Percentiles rank a stretch among this genome's conserved stretches.
Conservation (phyloP, 2,113 vertebrate species). For the pig (Sus scrofa) region T2T-Sscrofa CM000820.6:36689001-36689500, state of each 20-base stretch:
- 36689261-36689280: neutral
- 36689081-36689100: neutral
- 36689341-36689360: neutral
- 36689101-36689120: neutral
- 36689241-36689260: neutral
- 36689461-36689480: neutral
- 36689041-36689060: neutral
- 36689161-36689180: neutral
- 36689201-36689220: neutral
- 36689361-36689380: neutral
- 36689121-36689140: neutral
- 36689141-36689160: neutral
- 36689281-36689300: neutral
- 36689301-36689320: neutral
- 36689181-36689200: neutral
- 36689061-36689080: neutral
- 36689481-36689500: neutral
- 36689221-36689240: neutral
- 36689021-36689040: neutral
- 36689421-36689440: conserved; percentile 15
- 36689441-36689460: neutral
- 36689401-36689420: neutral
- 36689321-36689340: neutral
- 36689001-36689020: neutral
- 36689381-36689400: neutral